A percentile compares a stretch with the other conserved stretches of the same genome.
Evolutionary conservation across 2,797 vertebrate genomes (phyloP).

Genomic region (Tokudaia muenninki): DNA sequence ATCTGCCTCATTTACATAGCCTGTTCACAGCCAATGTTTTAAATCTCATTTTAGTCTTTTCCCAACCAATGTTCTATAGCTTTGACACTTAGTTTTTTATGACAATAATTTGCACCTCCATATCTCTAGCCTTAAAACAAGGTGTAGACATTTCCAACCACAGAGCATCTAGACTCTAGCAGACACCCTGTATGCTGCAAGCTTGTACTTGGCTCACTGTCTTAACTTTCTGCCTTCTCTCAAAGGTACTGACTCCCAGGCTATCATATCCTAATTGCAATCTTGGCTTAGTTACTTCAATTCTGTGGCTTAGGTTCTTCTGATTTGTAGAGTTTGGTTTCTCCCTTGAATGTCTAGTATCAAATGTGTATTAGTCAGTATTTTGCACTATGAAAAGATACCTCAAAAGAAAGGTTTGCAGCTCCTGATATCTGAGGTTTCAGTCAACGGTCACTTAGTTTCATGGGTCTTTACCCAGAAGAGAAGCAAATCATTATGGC

Average conservation of each 20-base stretch:
- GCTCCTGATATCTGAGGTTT: neutral
- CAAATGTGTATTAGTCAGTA: neutral
- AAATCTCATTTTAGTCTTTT: neutral
- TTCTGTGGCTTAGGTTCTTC: neutral
- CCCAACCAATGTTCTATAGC: conserved; percentile 19
- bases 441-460: neutral
- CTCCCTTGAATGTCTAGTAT: neutral
- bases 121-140: conserved; percentile 11
- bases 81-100: neutral
- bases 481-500: neutral
- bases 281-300: neutral
- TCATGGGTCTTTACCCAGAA: neutral
- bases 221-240: neutral
- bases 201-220: neutral
- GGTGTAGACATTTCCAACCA: neutral
- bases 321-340: neutral
- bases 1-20: neutral
- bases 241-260: neutral
- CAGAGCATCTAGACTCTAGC: neutral
- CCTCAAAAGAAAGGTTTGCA: neutral
- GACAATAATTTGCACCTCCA: neutral
- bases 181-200: too few species aligned
- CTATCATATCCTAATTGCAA: neutral
- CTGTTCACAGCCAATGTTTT: neutral
- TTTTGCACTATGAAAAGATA: too few species aligned